phyloP scores from a whole-genome alignment of 1,140 invertebrate genomes.

The Matsumurasca onukii region DNA sequence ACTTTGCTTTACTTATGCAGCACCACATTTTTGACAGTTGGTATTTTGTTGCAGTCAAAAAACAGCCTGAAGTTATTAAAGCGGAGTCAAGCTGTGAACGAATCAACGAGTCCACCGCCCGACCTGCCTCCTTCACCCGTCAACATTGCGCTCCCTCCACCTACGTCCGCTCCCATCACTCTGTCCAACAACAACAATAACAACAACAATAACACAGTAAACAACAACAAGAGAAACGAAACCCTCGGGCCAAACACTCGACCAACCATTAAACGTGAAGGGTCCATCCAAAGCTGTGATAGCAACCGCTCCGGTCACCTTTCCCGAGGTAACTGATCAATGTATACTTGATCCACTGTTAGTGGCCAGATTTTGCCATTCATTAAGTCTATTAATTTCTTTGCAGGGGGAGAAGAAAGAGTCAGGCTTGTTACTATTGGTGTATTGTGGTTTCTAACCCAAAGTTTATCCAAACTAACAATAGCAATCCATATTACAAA shows the following conservation, averaged over 20 bases:
- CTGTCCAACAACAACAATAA: constrained; percentile 49
- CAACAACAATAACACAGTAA: constrained; percentile 43
- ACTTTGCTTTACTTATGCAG: too few relatives aligned
- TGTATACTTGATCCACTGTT: too few relatives aligned
- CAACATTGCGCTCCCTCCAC: constrained; percentile 42
- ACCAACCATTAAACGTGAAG: constrained; percentile 59
- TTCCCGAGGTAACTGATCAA: constrained; percentile 60
- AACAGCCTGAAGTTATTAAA: constrained; percentile 81
- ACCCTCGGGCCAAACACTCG: constrained; percentile 37
- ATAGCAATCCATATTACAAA: too few relatives aligned
- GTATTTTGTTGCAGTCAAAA: constrained; percentile 49
- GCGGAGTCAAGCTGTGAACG: constrained; percentile 85
- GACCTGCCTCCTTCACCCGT: constrained; percentile 47
- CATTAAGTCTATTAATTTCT: too few relatives aligned
- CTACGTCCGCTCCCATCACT: constrained; percentile 44
- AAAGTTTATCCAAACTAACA: too few relatives aligned
- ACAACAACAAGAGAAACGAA: too few relatives aligned
- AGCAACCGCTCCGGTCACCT: constrained; percentile 57
- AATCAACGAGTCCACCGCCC: constrained; percentile 75
- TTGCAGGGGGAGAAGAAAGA: too few relatives aligned
- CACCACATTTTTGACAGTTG: too few relatives aligned
- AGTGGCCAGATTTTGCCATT: too few relatives aligned
- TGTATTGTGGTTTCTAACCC: too few relatives aligned
- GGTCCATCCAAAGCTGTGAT: constrained; percentile 63
- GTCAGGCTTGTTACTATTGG: too few relatives aligned